Evolutionary conservation across 2,888 invertebrate genomes (phyloP), one percentile per base, ranked within the genome.

Genomic region (Actias luna): DNA sequence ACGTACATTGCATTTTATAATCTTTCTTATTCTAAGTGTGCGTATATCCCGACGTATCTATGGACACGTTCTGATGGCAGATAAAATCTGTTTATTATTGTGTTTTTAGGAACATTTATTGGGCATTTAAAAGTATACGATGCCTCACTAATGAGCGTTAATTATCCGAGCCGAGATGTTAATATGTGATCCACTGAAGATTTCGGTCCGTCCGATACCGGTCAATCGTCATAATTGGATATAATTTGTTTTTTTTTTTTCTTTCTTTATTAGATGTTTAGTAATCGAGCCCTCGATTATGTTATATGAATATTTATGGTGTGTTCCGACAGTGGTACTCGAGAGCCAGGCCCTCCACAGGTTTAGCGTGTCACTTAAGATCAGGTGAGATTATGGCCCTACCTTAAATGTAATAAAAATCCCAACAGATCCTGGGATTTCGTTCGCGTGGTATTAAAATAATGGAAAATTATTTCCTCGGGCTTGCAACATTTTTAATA

Each of bases 131-230:
- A 50, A 25, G 46, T 50, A 50, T 50, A 50, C 46, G 46, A 50
- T 50, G 46, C 10, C 25, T 50, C 65, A 71, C 76, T 85, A 85
- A 88, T 83, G 79, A 82, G 77, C 71, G 69, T 76, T 80, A 81
- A 85, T 85, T 82, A 80, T 79, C 77, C 79, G 22, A 80, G 81
- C 73, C 76, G 70, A 80, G 42, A 60, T 33, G 22, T 60, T 60
- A 60, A 42, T 46, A 50, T 14, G 16, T 14, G 18, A 22, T 25
- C 22, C 12, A 25, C 25, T 50, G 46, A 25, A 50, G 46, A 50
- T 22, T 22, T 25, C 46, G 46, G 46, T 25, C 16, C 46, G 22
- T 50, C 25, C 8, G 12, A 50, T 50, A 50, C 22, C 16, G 29
- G 33, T 35, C 10, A 10, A 25, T 59, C 39, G n/a, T 36, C 25